Base-by-base conservation (phyloP, 1,140 invertebrate species). In the Pseudomyrmex concolor region DNA sequence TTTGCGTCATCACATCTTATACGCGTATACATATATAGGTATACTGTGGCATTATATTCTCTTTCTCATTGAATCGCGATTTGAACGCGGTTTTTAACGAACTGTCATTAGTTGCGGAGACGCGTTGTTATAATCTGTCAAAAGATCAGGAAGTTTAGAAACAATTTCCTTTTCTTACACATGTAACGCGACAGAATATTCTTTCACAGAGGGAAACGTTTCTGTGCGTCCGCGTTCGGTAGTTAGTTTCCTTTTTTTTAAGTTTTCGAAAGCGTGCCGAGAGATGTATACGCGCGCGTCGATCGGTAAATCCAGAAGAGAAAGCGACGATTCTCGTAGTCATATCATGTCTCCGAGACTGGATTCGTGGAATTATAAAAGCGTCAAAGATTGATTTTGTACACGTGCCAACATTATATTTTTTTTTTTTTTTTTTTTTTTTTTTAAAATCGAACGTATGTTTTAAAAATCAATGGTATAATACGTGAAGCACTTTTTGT, bases 291-390 rank as follows among this genome's bases (percentile, higher is more conserved):
- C 0, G 25, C 25, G 25, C 25, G 51, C 43, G 5, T 74, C 78
- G 10, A 62, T 82, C 57, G n/a, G 59, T 51, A 74, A 82, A 51
- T 1, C 25, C 78, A 63, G 78, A 82, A 63, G 78, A 82, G 78
- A 82, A 82, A 82, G 78, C 70, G 48, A 63, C 59, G 48, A 74
- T 63, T 74, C 70, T 63, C 25, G 59, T 45, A 82, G 59, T 82
- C n/a, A 48, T 73, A 22, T 74, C 60, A 12, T 51, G 10, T 54
- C 25, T 55, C 50, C 13, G n/a, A n/a, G 19, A 81, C 68, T 66
- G 70, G 45, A 51, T 81, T 81, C 45, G 68, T 81, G 54, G 50
- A 82, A 82, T 82, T 55, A 48, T 64, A 59, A 74, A 82, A 80
- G 64, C 64, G 55, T 59, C 55, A 62, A 59, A 63, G 57, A 73